phyloP scores from a whole-genome alignment of 1,140 invertebrate genomes.

The Dreissena rostriformis region DNA sequence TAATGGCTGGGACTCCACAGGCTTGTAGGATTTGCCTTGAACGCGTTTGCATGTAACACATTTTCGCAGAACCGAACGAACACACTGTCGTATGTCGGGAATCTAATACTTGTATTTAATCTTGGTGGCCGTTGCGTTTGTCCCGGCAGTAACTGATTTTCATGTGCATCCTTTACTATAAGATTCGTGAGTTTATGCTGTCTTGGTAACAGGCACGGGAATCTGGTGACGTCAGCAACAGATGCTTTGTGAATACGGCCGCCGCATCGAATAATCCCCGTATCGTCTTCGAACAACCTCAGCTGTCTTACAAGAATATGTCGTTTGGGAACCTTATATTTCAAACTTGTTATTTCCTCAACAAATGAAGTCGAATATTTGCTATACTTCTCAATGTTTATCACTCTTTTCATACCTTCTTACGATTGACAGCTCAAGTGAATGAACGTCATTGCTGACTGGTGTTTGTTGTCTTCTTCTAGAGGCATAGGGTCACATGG shows the following conservation, averaged over 20 bases:
- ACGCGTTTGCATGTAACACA: neutral
- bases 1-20: neutral
- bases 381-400: too few species aligned
- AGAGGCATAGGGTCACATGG: neutral
- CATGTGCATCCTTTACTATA: neutral
- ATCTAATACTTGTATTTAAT: neutral
- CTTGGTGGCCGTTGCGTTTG: neutral
- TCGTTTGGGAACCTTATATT: too few species aligned
- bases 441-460: neutral
- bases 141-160: neutral
- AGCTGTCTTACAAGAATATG: too few species aligned
- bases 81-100: neutral
- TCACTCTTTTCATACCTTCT: too few species aligned
- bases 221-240: too few species aligned
- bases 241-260: too few species aligned
- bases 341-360: too few species aligned
- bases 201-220: neutral
- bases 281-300: too few species aligned
- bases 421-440: neutral
- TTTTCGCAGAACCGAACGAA: neutral
- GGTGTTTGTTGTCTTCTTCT: neutral
- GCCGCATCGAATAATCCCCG: too few species aligned
- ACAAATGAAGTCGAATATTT: too few species aligned
- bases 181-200: too few species aligned
- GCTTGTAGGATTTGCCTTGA: neutral